Conservation (phyloP, 2,797 vertebrate species). For the Pelobates cultripes region DNA sequence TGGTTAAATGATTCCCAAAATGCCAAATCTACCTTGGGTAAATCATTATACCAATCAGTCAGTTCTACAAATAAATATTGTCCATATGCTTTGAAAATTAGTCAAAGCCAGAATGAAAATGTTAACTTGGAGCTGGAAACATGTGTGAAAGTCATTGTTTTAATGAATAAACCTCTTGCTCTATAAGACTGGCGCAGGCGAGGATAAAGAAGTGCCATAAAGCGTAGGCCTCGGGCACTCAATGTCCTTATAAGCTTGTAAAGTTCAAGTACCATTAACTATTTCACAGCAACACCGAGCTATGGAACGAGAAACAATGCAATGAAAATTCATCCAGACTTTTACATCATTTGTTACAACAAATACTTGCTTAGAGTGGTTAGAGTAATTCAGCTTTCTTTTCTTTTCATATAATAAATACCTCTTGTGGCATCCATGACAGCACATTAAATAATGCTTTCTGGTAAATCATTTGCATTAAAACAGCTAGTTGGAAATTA, state of each 20-base stretch:
- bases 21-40: conserved; percentile 1
- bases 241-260: conserved; percentile 55
- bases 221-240: conserved; percentile 53
- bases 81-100: conserved; percentile 44
- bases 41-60: conserved; percentile 19
- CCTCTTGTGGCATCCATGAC: conserved; percentile 41
- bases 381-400: conserved; percentile 27
- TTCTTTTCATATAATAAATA: conserved; percentile 42
- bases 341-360: conserved; percentile 24
- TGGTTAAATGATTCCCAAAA: background rate
- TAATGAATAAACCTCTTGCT: conserved; percentile 53
- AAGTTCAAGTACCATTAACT: conserved; percentile 50
- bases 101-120: conserved; percentile 19
- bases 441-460: conserved; percentile 46
- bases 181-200: conserved; percentile 46
- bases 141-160: conserved; percentile 55
- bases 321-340: background rate
- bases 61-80: conserved; percentile 23
- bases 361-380: conserved; percentile 10
- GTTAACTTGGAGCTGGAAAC: conserved; percentile 26
- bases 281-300: conserved; percentile 8
- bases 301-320: background rate
- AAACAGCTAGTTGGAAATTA: conserved; percentile 20
- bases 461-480: conserved; percentile 56
- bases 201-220: conserved; percentile 51